These are phyloP conservation scores for Capromys pilorides DNA, from an alignment of 2,797 vertebrate species.

Conservation along the genomic window DNA sequence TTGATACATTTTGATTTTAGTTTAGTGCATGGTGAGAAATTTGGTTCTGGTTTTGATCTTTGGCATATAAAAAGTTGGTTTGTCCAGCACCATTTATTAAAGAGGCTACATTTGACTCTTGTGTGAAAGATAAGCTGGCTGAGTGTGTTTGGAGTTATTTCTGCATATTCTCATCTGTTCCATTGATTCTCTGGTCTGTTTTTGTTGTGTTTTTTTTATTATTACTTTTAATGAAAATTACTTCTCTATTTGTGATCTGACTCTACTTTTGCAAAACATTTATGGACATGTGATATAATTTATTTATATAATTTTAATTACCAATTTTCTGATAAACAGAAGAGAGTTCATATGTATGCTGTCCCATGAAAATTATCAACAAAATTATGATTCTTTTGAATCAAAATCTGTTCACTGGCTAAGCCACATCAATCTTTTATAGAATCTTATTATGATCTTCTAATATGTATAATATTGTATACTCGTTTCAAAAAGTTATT, in stretches of 20 bases:
- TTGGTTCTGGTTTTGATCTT: too few relatives aligned
- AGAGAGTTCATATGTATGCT: not conserved
- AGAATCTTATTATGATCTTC: not conserved
- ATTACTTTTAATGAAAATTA: slow-evolving; percentile 6
- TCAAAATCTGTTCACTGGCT: not conserved
- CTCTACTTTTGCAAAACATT: not conserved
- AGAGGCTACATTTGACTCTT: too few relatives aligned
- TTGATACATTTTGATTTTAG: too few relatives aligned
- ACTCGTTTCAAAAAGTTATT: not conserved
- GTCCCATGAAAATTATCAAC: not conserved
- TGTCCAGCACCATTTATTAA: too few relatives aligned
- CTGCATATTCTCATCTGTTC: too few relatives aligned
- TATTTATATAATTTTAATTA: not conserved
- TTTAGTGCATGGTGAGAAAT: too few relatives aligned
- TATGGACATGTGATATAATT: not conserved
- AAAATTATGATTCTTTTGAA: not conserved
- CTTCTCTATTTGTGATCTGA: not conserved
- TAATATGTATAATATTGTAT: not conserved
- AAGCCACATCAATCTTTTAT: not conserved
- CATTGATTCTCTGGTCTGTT: too few relatives aligned
- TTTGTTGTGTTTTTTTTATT: too few relatives aligned
- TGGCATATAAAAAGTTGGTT: too few relatives aligned
- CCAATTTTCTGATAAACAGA: not conserved
- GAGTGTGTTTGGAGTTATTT: too few relatives aligned
- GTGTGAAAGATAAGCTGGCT: too few relatives aligned